Base-by-base conservation (phyloP, 2,888 invertebrate species). In the Andrena haemorrhoa region DNA sequence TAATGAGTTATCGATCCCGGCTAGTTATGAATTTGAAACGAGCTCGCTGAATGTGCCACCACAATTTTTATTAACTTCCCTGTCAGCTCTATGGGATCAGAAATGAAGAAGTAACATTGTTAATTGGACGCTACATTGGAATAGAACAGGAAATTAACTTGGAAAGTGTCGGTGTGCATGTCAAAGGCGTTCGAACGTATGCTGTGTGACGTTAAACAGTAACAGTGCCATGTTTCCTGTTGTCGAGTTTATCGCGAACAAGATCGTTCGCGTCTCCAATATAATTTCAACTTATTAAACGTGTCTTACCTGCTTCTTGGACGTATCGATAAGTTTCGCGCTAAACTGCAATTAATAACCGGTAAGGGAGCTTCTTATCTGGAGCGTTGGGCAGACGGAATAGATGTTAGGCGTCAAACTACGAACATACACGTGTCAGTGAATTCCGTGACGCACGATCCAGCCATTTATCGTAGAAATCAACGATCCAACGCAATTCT, bases 1-100 rank as follows among this genome's bases (percentile, higher is more conserved):
- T 61, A 70, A 82, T 82, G 76, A 77, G 82, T 83, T 76, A 58
- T 74, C 69, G 61, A 51, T 53, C 72, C 49, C 66, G 41, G 72
- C 49, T 47, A 71, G 75, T 75, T 68, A 56, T 56, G 53, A 47
- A 63, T 35, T 72, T n/a, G 23, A 64, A 76, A 63, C 64, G 47
- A 53, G 16, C 41, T 71, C 66, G 23, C 60, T 23, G 12, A 71
- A 71, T 41, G 53, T 26, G 29, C n/a, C 51, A 41, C 58, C 35
- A 53, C 56, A 23, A 58, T 53, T 68, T 33, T 33, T 53, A 31
- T 8, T 16, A 23, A 53, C 41, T 33, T 35, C 35, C 31, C 33
- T 47, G 58, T 63, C 68, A 12, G 2, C 2, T 7, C 12, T 4
- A 10, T 20, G 68, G 31, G 23, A 23, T 3, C 2, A 31, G 2